phyloP scores from a whole-genome alignment of 2,113 vertebrate species.

The Larimichthys polyactis region DNA sequence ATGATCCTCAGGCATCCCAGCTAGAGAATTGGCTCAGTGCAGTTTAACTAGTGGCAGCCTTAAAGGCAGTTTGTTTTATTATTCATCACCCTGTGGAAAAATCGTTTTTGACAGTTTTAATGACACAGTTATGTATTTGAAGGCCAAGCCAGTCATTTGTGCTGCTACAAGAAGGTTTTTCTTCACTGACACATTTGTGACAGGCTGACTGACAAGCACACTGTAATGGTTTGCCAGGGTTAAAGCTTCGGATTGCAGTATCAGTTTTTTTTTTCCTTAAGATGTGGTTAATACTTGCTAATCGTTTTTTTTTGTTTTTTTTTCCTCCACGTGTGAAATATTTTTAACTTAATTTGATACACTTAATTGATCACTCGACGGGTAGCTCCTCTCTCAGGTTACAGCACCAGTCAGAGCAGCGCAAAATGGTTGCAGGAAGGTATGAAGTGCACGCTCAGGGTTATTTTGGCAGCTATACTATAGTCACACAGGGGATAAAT shows the following conservation, averaged over 20 bases:
- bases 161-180: slow-evolving; percentile 46
- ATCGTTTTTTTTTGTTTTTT: slow-evolving; percentile 17
- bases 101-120: slow-evolving; percentile 66
- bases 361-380: slow-evolving; percentile 21
- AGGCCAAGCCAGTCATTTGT: slow-evolving; percentile 53
- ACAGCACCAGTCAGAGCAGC: slow-evolving; percentile 12
- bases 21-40: slow-evolving; percentile 48
- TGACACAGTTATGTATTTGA: slow-evolving; percentile 59
- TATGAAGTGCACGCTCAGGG: slow-evolving; percentile 17
- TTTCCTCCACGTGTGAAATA: not conserved
- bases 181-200: slow-evolving; percentile 41
- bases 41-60: slow-evolving; percentile 54
- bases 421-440: slow-evolving; percentile 31
- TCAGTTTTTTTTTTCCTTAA: slow-evolving; percentile 32
- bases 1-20: slow-evolving; percentile 61
- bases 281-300: slow-evolving; percentile 20
- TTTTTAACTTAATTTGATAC: slow-evolving; percentile 33
- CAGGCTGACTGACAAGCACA: slow-evolving; percentile 34
- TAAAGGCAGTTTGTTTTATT: slow-evolving; percentile 56
- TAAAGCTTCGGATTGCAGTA: slow-evolving; percentile 28
- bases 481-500: slow-evolving; percentile 8
- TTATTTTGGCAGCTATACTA: slow-evolving; percentile 29
- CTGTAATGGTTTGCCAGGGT: slow-evolving; percentile 18
- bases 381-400: slow-evolving; percentile 5
- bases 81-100: slow-evolving; percentile 65